Evolutionary conservation across 2,888 invertebrate genomes (phyloP), one percentile per base, ranked within the genome.

Genomic region (Tribolium freemani): DNA sequence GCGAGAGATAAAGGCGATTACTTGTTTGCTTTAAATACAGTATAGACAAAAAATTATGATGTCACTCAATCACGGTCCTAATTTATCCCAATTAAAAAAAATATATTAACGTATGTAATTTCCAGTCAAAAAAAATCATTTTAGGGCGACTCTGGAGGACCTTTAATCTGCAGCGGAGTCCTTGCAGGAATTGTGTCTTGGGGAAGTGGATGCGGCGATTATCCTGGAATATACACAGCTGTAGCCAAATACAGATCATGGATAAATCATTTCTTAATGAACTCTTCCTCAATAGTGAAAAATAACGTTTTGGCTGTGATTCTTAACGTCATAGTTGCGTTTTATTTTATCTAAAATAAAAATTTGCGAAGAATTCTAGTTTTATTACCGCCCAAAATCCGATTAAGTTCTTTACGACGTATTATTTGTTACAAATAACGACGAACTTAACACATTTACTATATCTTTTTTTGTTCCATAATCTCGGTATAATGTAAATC

Each of bases 61-160:
- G 38, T 38, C 38, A 38, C 31, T 38, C 6, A 38, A 38, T 38
- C 31, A 8, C 2, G 31, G 31, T 3, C 5, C 31, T 5, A 38
- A 38, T 38, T 38, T 4, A 6, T 4, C 31, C 31, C 6, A 38
- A 38, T 38, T 38, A 21, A 38, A 38, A 38, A 3, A 38, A 38
- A 38, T 6, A 6, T 38, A 38, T 38, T 38, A 38, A 38, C 6
- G n/a, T n/a, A n/a, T n/a, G n/a, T 38, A 38, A 38, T 38, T 38
- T 38, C 5, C 31, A 38, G 31, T 38, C 1, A 38, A 38, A 38
- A 38, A 38, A 38, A 3, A 26, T 38, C 0, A 38, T 38, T 38
- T 38, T 58, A 82, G 81, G 82, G 81, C n/a, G 82, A 82, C 74
- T 82, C 82, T 5, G 82, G 82, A 58, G 82, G 82, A 10, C 81